These are phyloP conservation scores for Crocuta crocuta DNA, from an alignment of 2,113 vertebrate species.

Conservation along the genomic window DNA sequence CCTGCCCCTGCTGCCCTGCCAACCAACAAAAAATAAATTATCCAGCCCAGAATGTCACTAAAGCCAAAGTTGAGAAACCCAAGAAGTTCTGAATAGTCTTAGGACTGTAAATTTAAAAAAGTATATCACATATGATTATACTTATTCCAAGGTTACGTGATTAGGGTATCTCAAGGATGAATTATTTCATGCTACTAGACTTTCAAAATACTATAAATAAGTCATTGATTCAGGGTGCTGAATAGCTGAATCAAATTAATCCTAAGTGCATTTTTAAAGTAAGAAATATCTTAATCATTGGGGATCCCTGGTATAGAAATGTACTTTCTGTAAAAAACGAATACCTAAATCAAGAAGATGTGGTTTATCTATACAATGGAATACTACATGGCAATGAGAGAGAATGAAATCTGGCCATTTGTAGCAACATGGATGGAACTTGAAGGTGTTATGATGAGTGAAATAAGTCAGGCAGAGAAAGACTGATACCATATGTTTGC, in stretches of 20 bases:
- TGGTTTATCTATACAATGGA: no score
- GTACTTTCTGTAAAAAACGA: constrained; percentile 27
- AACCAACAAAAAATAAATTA: background rate
- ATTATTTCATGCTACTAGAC: background rate
- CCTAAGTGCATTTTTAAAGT: background rate
- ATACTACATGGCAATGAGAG: no score
- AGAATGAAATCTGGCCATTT: no score
- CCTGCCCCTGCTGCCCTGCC: background rate
- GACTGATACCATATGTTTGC: no score
- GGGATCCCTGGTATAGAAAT: background rate
- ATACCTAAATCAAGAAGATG: background rate
- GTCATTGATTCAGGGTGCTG: background rate
- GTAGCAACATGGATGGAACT: no score
- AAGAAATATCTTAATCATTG: background rate
- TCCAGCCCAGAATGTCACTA: background rate
- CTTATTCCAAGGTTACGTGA: background rate
- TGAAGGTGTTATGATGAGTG: no score
- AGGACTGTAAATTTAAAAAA: background rate
- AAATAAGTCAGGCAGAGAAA: no score
- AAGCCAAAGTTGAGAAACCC: background rate
- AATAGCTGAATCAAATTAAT: background rate
- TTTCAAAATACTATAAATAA: constrained; percentile 3
- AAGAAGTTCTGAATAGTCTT: background rate
- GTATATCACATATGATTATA: background rate
- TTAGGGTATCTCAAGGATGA: background rate